Conservation (phyloP, 2,888 invertebrate species). For the Synanthedon formicaeformis region DNA sequence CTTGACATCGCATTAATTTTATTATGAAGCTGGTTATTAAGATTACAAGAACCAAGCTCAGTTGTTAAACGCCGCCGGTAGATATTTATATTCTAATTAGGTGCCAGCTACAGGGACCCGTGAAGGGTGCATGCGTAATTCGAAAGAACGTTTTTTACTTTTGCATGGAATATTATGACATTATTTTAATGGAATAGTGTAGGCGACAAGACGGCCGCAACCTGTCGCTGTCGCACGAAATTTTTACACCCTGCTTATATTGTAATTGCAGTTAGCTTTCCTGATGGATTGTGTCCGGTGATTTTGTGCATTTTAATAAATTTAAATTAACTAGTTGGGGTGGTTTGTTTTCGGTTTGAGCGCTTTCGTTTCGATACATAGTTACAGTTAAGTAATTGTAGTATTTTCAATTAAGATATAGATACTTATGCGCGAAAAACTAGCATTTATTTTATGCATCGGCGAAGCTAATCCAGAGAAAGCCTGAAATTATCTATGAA, state of each 20-base stretch:
- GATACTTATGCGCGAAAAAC: too few species aligned
- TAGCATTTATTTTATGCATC: too few species aligned
- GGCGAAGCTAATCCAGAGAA: too few species aligned
- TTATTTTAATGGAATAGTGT: slow-evolving; percentile 26
- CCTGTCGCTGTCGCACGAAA: not conserved
- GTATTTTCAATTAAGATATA: too few species aligned
- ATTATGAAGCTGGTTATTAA: slow-evolving; percentile 35
- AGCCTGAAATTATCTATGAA: too few species aligned
- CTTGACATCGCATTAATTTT: slow-evolving; percentile 25
- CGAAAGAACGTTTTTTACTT: slow-evolving; percentile 35
- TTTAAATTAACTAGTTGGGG: slow-evolving; percentile 4
- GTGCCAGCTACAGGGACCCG: slow-evolving; percentile 43
- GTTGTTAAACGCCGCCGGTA: slow-evolving; percentile 47
- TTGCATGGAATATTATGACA: slow-evolving; percentile 43
- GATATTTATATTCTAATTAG: slow-evolving; percentile 63
- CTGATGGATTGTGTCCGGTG: slow-evolving; percentile 6
- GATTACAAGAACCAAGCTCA: slow-evolving; percentile 52
- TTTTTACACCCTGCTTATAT: not conserved
- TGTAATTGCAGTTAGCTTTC: slow-evolving; percentile 1
- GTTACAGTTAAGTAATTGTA: not conserved
- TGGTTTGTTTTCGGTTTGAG: not conserved
- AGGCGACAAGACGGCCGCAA: not conserved
- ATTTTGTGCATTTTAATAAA: slow-evolving; percentile 6
- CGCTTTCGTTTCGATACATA: not conserved
- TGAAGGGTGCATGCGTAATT: slow-evolving; percentile 61